Percentiles rank a stretch among this genome's conserved stretches.
phyloP scores from a whole-genome alignment of 2,888 invertebrate genomes.

The Horisme vitalbata region DNA sequence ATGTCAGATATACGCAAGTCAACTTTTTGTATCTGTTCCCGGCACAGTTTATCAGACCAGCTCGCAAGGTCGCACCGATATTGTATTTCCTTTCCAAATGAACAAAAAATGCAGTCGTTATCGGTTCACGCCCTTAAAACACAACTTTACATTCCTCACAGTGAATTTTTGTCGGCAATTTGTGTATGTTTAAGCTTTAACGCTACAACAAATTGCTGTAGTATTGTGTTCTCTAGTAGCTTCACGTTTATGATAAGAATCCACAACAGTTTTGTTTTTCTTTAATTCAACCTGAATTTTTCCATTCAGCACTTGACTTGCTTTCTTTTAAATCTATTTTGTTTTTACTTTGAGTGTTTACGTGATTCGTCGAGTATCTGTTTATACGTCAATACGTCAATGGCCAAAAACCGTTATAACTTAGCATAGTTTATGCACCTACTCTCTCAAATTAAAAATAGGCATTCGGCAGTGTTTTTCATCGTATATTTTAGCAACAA shows the following conservation, averaged over 20 bases:
- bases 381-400: slow-evolving; percentile 43
- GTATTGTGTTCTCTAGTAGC: not conserved
- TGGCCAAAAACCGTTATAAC: slow-evolving; percentile 49
- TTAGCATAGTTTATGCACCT: slow-evolving; percentile 46
- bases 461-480: slow-evolving; percentile 7
- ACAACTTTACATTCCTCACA: slow-evolving; percentile 26
- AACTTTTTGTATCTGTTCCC: slow-evolving; percentile 71
- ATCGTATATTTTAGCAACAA: too few relatives aligned
- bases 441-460: slow-evolving; percentile 37
- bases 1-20: slow-evolving; percentile 42
- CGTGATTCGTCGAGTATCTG: slow-evolving; percentile 49
- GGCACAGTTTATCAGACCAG: slow-evolving; percentile 59
- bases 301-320: slow-evolving; percentile 49
- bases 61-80: slow-evolving; percentile 63
- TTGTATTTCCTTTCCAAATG: slow-evolving; percentile 46
- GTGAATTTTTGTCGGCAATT: slow-evolving; percentile 13
- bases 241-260: not conserved
- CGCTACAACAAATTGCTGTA: not conserved
- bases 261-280: slow-evolving; percentile 5
- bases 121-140: slow-evolving; percentile 23
- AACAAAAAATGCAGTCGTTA: slow-evolving; percentile 35
- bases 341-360: slow-evolving; percentile 49
- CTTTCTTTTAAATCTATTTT: slow-evolving; percentile 58
- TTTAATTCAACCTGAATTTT: slow-evolving; percentile 35
- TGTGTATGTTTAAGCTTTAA: not conserved